Conservation (phyloP, 2,888 invertebrate genomes). For the Lithophane ornitopus region DNA sequence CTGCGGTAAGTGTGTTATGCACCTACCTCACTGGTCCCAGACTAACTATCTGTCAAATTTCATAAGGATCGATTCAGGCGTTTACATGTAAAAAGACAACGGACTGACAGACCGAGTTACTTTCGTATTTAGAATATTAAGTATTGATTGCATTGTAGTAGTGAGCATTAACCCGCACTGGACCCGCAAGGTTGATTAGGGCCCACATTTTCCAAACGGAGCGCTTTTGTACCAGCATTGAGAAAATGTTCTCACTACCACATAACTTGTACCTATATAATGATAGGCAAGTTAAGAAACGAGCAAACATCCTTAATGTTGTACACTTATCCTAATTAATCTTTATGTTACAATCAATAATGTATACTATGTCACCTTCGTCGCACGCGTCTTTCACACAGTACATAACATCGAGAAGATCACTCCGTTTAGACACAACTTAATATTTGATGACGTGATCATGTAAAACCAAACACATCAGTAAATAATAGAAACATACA, state of each 20-base stretch:
- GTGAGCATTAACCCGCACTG: neutral
- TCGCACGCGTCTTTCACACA: constrained; percentile 1
- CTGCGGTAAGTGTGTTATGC: no score
- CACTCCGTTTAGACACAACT: neutral
- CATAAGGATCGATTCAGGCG: neutral
- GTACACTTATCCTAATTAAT: neutral
- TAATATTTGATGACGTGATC: neutral
- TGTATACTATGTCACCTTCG: neutral
- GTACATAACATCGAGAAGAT: neutral
- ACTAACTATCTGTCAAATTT: neutral
- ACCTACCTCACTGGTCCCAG: neutral
- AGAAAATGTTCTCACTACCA: no score
- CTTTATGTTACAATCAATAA: neutral
- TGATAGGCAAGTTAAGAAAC: neutral
- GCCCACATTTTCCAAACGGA: neutral
- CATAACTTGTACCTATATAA: neutral
- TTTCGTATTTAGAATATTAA: neutral
- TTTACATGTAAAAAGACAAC: neutral
- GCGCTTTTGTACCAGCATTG: neutral
- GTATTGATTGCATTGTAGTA: neutral
- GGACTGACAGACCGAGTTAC: neutral
- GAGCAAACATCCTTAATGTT: neutral
- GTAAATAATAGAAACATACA: no score
- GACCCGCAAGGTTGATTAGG: neutral
- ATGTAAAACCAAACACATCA: neutral